phyloP scores from a whole-genome alignment of 2,888 invertebrate genomes.

The Linnaemya vulpina region DNA sequence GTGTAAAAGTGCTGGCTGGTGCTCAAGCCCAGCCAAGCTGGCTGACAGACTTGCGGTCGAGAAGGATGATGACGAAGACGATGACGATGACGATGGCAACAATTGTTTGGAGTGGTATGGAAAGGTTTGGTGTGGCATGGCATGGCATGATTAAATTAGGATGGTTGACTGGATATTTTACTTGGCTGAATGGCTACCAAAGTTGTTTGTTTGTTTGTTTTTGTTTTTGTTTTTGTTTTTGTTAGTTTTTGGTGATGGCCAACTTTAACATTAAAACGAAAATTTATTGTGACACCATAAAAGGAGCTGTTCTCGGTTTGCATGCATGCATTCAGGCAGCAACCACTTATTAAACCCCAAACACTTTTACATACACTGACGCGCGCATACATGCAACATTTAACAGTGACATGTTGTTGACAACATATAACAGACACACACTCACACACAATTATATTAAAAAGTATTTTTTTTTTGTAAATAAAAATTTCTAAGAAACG shows the following conservation, averaged over 20 bases:
- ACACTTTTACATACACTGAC: slow-evolving; percentile 52
- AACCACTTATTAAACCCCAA: slow-evolving; percentile 43
- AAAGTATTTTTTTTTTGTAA: not conserved
- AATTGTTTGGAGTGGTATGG: slow-evolving; percentile 26
- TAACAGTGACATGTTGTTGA: slow-evolving; percentile 67
- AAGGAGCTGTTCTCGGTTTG: slow-evolving; percentile 64
- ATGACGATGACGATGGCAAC: slow-evolving; percentile 33
- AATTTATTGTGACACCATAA: slow-evolving; percentile 71
- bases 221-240: slow-evolving; percentile 42
- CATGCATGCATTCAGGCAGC: slow-evolving; percentile 57
- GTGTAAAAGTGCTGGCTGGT: slow-evolving; percentile 40
- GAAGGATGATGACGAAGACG: slow-evolving; percentile 33
- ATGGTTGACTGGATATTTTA: slow-evolving; percentile 64
- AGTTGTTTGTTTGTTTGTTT: slow-evolving; percentile 41
- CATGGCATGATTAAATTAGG: slow-evolving; percentile 56
- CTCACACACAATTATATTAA: too few relatives aligned
- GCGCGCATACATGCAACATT: slow-evolving; percentile 15
- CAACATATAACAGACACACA: slow-evolving; percentile 47
- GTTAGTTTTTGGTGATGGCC: slow-evolving; percentile 66
- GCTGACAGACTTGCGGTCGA: slow-evolving; percentile 62
- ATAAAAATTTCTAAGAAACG: slow-evolving; percentile 33
- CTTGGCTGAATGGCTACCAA: slow-evolving; percentile 44
- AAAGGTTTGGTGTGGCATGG: slow-evolving; percentile 5
- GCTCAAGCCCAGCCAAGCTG: slow-evolving; percentile 51
- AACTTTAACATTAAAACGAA: slow-evolving; percentile 66